A percentile compares a stretch with the other conserved stretches of the same genome.
phyloP scores from a whole-genome alignment of 2,888 invertebrate genomes.

The Mayetiola destructor region DNA sequence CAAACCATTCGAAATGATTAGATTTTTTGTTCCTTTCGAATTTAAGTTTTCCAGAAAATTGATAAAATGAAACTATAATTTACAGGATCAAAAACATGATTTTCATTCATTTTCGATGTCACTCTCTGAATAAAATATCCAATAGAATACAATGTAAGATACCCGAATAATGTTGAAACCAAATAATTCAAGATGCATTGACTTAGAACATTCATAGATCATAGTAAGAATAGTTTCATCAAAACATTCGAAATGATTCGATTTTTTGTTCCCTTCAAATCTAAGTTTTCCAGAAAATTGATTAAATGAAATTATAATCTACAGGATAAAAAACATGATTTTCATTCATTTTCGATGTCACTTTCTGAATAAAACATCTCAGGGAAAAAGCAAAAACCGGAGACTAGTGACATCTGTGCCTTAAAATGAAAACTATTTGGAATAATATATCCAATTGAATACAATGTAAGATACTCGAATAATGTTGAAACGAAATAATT shows the following conservation, averaged over 20 bases:
- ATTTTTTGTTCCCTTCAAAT: not conserved
- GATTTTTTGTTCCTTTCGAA: not conserved
- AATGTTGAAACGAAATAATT: slow-evolving; percentile 2
- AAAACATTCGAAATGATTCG: not conserved
- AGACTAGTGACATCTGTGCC: too few species aligned
- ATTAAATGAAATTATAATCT: slow-evolving; percentile 1
- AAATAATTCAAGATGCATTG: not conserved
- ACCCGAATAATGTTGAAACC: not conserved
- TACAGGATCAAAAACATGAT: not conserved
- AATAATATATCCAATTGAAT: not conserved
- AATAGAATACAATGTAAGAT: too few species aligned
- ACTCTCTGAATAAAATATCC: not conserved
- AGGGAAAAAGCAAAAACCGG: too few species aligned
- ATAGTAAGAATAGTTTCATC: not conserved
- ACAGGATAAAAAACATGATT: not conserved
- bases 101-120: slow-evolving; percentile 6
- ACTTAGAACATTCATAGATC: not conserved
- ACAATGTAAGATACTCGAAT: too few species aligned
- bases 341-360: slow-evolving; percentile 5
- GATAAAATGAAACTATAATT: slow-evolving; percentile 1
- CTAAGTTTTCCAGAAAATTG: slow-evolving; percentile 1
- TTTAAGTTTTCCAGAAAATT: slow-evolving; percentile 1
- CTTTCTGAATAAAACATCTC: not conserved
- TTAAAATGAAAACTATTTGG: too few species aligned
- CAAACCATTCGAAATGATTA: not conserved